Percentiles rank a stretch among this genome's conserved stretches.
Evolutionary conservation across 2,888 invertebrate genomes (phyloP).

Genomic region (Dendrolimus houi): DNA sequence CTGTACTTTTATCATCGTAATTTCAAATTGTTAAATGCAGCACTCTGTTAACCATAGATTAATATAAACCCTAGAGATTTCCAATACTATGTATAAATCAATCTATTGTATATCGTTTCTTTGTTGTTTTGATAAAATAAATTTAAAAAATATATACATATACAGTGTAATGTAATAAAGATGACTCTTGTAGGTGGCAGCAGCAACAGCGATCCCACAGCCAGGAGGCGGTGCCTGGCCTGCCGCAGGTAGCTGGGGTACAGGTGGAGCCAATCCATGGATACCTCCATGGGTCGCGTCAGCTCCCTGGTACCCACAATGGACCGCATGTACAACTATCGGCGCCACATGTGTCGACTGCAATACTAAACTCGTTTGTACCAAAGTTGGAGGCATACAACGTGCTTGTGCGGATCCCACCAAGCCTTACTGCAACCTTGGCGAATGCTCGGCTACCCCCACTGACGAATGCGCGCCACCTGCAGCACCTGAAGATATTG

Average conservation of each 20-base stretch:
- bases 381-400: slow-evolving; percentile 52
- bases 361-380: slow-evolving; percentile 51
- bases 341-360: slow-evolving; percentile 53
- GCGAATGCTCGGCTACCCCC: slow-evolving; percentile 64
- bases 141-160: too few species aligned
- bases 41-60: not conserved
- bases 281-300: slow-evolving; percentile 58
- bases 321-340: slow-evolving; percentile 47
- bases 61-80: not conserved
- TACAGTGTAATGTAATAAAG: not conserved
- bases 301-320: slow-evolving; percentile 58
- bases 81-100: not conserved
- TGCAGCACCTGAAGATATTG: slow-evolving; percentile 13
- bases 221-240: slow-evolving; percentile 19
- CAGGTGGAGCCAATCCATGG: slow-evolving; percentile 40
- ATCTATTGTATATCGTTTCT: too few species aligned
- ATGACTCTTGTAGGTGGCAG: slow-evolving; percentile 30
- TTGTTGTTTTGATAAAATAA: too few species aligned
- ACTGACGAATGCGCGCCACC: slow-evolving; percentile 42
- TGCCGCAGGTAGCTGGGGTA: slow-evolving; percentile 14
- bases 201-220: slow-evolving; percentile 42
- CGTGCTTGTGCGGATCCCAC: slow-evolving; percentile 53
- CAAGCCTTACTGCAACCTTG: slow-evolving; percentile 59
- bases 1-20: not conserved
- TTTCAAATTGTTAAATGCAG: not conserved